phyloP scores from a whole-genome alignment of 2,888 invertebrate genomes.

The Frankliniella intonsa region DNA sequence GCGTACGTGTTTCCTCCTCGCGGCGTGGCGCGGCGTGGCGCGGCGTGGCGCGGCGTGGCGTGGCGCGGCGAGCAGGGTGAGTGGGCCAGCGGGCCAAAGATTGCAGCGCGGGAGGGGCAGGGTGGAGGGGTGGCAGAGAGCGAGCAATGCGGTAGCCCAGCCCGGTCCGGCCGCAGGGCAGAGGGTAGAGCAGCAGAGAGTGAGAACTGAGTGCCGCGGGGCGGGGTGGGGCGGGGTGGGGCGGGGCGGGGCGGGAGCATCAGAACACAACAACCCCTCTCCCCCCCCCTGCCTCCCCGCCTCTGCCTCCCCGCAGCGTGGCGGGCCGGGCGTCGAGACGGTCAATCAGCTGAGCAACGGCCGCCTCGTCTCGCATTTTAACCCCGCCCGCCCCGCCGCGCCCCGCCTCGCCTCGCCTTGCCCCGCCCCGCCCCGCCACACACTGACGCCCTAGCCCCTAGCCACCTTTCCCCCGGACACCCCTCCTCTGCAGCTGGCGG shows the following conservation, averaged over 20 bases:
- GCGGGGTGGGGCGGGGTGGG: not conserved
- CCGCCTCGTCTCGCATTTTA: conserved; percentile 3
- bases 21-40: not conserved
- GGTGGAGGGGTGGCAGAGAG: too few relatives aligned
- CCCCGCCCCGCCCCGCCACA: not conserved
- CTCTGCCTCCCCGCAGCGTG: not conserved
- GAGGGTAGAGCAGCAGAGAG: too few relatives aligned
- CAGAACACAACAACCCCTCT: not conserved
- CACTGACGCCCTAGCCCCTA: too few relatives aligned
- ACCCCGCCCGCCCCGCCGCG: not conserved
- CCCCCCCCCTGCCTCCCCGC: not conserved
- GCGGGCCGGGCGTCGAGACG: not conserved
- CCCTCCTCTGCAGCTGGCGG: not conserved
- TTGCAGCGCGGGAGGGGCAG: too few relatives aligned
- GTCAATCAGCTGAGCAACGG: conserved; percentile 22
- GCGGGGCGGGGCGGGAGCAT: not conserved
- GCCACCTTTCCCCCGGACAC: too few relatives aligned
- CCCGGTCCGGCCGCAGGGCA: too few relatives aligned
- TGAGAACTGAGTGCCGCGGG: not conserved
- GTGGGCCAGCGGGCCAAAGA: not conserved
- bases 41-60: too few relatives aligned
- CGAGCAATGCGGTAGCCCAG: too few relatives aligned
- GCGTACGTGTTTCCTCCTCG: too few relatives aligned
- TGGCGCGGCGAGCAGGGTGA: not conserved
- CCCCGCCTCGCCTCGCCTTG: not conserved